Conservation (phyloP, 2,113 vertebrate genomes). For the Nyctereutes procyonoides region DNA sequence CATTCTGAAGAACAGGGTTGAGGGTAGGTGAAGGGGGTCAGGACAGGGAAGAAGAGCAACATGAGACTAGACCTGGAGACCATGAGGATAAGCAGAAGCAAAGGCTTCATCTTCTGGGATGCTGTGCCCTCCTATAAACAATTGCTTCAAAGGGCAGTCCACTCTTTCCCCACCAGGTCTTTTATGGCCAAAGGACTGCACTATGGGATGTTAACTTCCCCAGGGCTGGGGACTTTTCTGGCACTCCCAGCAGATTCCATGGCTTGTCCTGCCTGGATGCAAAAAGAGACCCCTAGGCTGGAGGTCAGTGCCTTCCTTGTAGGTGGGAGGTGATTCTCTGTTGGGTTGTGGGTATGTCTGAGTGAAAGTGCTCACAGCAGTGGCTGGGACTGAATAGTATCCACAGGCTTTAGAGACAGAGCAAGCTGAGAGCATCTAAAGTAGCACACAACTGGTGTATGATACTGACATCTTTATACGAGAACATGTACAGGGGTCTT, state of each 20-base stretch:
- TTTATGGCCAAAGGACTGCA: not conserved
- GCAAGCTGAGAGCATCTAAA: not conserved
- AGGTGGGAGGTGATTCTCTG: not conserved
- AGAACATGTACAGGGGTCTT: not conserved
- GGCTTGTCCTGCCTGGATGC: not conserved
- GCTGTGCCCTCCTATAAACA: accelerated
- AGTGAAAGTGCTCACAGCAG: not conserved
- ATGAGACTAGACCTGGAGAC: not conserved
- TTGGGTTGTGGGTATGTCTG: not conserved
- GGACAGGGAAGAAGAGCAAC: not conserved
- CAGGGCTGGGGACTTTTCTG: not conserved
- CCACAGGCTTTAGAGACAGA: not conserved
- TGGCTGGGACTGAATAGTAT: not conserved
- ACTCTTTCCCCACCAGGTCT: not conserved
- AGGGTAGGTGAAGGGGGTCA: not conserved
- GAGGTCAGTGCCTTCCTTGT: not conserved
- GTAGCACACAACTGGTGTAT: too few species aligned
- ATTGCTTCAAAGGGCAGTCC: not conserved
- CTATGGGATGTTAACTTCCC: not conserved
- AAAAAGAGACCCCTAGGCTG: not conserved
- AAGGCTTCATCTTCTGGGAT: too few species aligned
- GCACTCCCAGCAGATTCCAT: not conserved
- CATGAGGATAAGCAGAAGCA: not conserved
- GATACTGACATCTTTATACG: accelerated
- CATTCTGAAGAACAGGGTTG: not conserved